Base-by-base conservation (phyloP, 2,888 invertebrate genomes). In the Homarus gammarus region DNA sequence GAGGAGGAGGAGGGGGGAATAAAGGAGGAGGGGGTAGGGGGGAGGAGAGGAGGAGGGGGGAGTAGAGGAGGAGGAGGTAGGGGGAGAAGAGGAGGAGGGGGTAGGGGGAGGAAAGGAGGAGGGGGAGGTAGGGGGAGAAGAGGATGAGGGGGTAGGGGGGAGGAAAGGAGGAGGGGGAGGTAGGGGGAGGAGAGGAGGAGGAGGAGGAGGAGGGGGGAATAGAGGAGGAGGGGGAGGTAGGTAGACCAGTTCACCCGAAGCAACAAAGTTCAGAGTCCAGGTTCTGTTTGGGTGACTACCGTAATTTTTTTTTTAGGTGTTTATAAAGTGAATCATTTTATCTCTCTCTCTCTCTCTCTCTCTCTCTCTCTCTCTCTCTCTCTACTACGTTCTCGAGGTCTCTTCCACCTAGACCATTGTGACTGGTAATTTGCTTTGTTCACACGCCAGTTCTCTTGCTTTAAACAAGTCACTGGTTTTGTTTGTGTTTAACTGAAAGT, bases 361-460 rank as follows among this genome's bases (percentile, higher is more conserved):
- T 18, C 22, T 56, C 22, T 56, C 12, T 18, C 3, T 56, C 22
- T 56, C 18, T 56, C 22, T 56, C 56, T 18, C 22, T 56, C 56
- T 56, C 22, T 12, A 15, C 3, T 18, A 3, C 5, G 12, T 18
- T 56, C 22, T 56, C 22, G 56, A 56, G 22, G 56, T 18, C 3
- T 18, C 56, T 56, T 56, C 56, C n/a, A n/a, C n/a, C 56, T 3
- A 56, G 56, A 56, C 3, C 56, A 56, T 18, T 56, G 56, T 56
- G 56, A 56, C 56, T 56, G 56, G 56, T 56, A 56, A 56, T 56
- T 56, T 56, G 56, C 56, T 56, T 56, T 56, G 56, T 56, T 56
- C 56, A 18, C 18, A 18, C 12, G 18, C 3, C 56, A 56, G 56
- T 22, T 8, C 18, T 22, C 56, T 22, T 22, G 18, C n/a, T n/a